Base-by-base conservation (phyloP, 2,888 invertebrate genomes). In the Agonopterix alstromeriana region DNA sequence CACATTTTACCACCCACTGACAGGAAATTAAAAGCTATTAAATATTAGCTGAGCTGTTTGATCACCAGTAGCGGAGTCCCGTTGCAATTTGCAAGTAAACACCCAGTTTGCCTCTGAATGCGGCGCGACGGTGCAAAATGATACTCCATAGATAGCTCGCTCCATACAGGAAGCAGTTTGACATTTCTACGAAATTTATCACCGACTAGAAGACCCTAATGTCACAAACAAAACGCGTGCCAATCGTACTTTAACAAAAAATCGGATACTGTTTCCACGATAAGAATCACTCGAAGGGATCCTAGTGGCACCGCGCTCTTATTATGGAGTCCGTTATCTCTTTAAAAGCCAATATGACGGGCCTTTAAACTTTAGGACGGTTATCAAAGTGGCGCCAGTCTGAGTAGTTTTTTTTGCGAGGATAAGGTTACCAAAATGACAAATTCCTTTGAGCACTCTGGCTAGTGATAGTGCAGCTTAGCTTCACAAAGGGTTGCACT, bases 311-410 rank as follows among this genome's bases (percentile, higher is more conserved):
- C 63, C 69, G 54, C 55, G 60, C 57, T 60, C 58, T 63, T 70
- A 61, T 63, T 64, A 62, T 60, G 55, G 61, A 58, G 27, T 27
- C 27, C 59, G 67, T 71, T 75, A 73, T 73, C 73, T 56, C 1
- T 27, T 61, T 62, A 60, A 70, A 65, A 65, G 65, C 60, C 56
- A 58, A 69, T 63, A 63, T 56, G 65, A 62, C 61, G 56, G 53
- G 53, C 60, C 53, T 65, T 68, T 68, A 61, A 61, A 56, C 55
- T 54, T 55, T 45, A 55, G 55, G 58, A 55, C 58, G 56, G 63
- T 70, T 74, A 74, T 70, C 68, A 61, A 56, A 46, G 54, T 75
- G 80, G 78, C 82, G 80, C 82, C 80, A 69, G 70, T 59, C 65
- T 58, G 42, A 49, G 45, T 47, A 40, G 44, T 63, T 67, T 73